Conservation (phyloP, 2,797 vertebrate genomes). For the Gadopsis bispinosus region DNA sequence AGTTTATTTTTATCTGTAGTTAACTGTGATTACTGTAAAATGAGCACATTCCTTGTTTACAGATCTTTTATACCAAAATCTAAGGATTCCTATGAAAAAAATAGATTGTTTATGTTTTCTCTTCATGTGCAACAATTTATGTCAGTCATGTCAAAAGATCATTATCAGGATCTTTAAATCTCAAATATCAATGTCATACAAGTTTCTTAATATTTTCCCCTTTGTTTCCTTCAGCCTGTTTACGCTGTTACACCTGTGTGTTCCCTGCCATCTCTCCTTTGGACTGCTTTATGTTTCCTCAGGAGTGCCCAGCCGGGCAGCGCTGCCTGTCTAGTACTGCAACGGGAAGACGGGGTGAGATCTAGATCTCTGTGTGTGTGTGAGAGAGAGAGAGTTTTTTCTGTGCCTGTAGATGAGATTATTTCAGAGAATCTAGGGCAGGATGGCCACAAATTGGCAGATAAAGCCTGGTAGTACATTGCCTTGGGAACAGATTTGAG, state of each 20-base stretch:
- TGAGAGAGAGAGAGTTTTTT: slow-evolving; percentile 2
- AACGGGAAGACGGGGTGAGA: slow-evolving; percentile 76
- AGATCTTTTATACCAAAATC: background rate
- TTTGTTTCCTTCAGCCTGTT: slow-evolving; percentile 57
- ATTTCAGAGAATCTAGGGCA: slow-evolving; percentile 26
- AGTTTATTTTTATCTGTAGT: background rate
- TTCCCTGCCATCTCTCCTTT: slow-evolving; percentile 85
- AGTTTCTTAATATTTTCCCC: background rate
- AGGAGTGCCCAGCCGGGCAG: slow-evolving; percentile 80
- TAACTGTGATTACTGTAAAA: background rate
- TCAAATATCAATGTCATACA: background rate
- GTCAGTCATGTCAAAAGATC: background rate
- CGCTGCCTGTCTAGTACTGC: slow-evolving; percentile 83
- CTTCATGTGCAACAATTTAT: background rate
- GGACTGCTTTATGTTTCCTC: slow-evolving; percentile 84
- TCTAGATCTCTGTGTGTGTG: slow-evolving; percentile 10
- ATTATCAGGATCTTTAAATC: background rate
- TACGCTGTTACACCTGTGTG: slow-evolving; percentile 85
- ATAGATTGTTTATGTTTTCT: too few relatives aligned
- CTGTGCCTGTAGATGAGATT: slow-evolving; percentile 38
- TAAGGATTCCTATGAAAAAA: background rate
- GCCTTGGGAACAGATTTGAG: slow-evolving; percentile 10
- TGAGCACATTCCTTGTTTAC: background rate
- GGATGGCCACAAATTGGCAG: slow-evolving; percentile 22
- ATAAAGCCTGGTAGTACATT: slow-evolving; percentile 38